Percentiles rank a stretch among this genome's conserved stretches.
These are phyloP conservation scores for Magallana ariakensis DNA, from an alignment of 1,140 invertebrate species.

Conservation along the genomic window DNA sequence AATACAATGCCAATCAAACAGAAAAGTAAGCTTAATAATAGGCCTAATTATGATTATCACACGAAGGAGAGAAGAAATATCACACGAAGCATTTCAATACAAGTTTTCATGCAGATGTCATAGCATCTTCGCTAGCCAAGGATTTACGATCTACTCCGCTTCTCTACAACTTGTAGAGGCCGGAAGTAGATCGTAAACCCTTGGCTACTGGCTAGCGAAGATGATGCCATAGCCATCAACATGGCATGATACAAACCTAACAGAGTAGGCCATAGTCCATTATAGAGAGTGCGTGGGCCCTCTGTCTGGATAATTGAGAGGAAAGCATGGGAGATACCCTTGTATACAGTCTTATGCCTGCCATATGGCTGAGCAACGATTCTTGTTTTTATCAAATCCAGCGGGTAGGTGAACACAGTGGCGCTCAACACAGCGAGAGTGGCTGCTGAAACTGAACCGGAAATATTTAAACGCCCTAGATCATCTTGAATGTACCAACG, in stretches of 20 bases:
- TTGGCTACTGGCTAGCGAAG: no score
- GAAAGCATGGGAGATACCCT: conserved; percentile 18
- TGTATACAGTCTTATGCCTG: conserved; percentile 20
- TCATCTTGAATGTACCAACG: conserved; percentile 49
- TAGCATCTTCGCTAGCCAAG: no score
- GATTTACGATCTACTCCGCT: no score
- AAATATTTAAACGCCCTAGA: conserved; percentile 37
- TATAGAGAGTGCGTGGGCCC: conserved; percentile 37
- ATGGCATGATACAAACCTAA: not conserved
- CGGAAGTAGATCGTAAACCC: no score
- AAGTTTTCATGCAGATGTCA: no score
- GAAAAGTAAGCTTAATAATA: no score
- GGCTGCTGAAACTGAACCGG: conserved; percentile 18
- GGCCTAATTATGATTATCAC: no score
- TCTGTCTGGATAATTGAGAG: not conserved
- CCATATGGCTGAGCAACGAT: conserved; percentile 34
- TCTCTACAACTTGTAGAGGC: no score
- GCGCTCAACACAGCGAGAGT: conserved; percentile 31
- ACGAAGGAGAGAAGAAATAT: no score
- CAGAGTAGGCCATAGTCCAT: conserved; percentile 36
- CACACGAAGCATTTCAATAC: no score
- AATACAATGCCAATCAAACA: no score
- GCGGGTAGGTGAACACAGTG: conserved; percentile 37
- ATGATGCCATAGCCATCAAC: no score
- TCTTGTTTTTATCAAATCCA: conserved; percentile 50